phyloP scores from a whole-genome alignment of 1,140 invertebrate species.

The Drosophila suzukii region DNA sequence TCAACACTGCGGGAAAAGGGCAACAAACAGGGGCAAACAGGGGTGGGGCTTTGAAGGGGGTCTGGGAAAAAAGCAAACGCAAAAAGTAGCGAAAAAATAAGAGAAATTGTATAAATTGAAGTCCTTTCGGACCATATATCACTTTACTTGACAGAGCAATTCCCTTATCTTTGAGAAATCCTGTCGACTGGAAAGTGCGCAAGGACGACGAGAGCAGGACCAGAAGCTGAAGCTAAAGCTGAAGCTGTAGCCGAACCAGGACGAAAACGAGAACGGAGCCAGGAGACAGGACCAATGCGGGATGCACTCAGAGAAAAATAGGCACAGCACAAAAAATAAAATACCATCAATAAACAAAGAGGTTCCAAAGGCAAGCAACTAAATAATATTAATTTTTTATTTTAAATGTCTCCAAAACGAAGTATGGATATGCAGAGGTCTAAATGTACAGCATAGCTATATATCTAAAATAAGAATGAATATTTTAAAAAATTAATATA shows the following conservation, averaged over 20 bases:
- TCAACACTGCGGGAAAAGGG: slow-evolving; percentile 62
- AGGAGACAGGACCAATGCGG: slow-evolving; percentile 67
- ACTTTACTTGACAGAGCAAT: slow-evolving; percentile 84
- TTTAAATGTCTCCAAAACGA: too few species aligned
- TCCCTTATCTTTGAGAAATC: slow-evolving; percentile 84
- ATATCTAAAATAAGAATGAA: too few species aligned
- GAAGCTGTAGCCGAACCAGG: slow-evolving; percentile 35
- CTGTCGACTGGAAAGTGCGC: slow-evolving; percentile 83
- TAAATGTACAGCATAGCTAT: too few species aligned
- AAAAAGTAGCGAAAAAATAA: slow-evolving; percentile 83
- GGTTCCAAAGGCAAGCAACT: too few species aligned
- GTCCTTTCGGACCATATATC: slow-evolving; percentile 84
- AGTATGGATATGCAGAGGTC: too few species aligned
- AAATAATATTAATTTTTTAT: too few species aligned
- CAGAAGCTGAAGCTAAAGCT: slow-evolving; percentile 19
- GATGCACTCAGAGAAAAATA: slow-evolving; percentile 32
- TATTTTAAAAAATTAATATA: too few species aligned
- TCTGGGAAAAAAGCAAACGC: slow-evolving; percentile 70
- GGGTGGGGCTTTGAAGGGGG: slow-evolving; percentile 1
- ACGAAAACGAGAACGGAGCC: slow-evolving; percentile 45
- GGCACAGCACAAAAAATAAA: not conserved
- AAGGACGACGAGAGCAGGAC: slow-evolving; percentile 63
- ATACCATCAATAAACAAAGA: too few species aligned
- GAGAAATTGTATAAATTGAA: slow-evolving; percentile 84
- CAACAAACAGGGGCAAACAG: slow-evolving; percentile 52